Evolutionary conservation across 2,888 invertebrate genomes (phyloP).

Genomic region (Campopleginae sp.): DNA sequence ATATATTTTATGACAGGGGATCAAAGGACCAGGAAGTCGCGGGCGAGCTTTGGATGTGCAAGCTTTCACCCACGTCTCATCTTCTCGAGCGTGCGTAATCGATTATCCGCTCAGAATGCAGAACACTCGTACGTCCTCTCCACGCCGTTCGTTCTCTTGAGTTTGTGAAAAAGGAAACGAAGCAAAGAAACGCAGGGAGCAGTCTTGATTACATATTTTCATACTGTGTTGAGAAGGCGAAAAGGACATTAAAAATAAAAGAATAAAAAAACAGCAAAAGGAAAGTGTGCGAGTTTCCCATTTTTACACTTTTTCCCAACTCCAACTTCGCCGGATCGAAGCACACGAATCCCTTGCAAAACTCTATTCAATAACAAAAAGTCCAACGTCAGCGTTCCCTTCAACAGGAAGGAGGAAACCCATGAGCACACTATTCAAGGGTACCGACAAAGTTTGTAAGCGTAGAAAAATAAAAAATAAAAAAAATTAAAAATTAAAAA

Average conservation of each 20-base stretch:
- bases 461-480: too few species aligned
- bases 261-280: neutral
- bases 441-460: too few species aligned
- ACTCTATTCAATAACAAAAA: neutral
- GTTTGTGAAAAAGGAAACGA: neutral
- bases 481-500: too few species aligned
- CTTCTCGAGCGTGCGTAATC: conserved; percentile 63
- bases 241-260: neutral
- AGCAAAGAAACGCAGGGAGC: conserved; percentile 32
- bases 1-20: conserved; percentile 59
- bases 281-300: neutral
- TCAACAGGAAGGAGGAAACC: neutral
- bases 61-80: conserved; percentile 46
- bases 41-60: conserved; percentile 36
- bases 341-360: neutral
- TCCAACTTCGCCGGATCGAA: neutral
- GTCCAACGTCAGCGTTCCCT: neutral
- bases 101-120: conserved; percentile 60
- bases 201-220: conserved; percentile 6
- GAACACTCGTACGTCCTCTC: conserved; percentile 21
- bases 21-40: conserved; percentile 67
- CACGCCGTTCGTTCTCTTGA: neutral
- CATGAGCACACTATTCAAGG: too few species aligned
- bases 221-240: neutral
- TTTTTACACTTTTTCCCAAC: neutral